Base-by-base conservation (phyloP, 2,797 vertebrate species). In the Tolypeutes matacus region DNA sequence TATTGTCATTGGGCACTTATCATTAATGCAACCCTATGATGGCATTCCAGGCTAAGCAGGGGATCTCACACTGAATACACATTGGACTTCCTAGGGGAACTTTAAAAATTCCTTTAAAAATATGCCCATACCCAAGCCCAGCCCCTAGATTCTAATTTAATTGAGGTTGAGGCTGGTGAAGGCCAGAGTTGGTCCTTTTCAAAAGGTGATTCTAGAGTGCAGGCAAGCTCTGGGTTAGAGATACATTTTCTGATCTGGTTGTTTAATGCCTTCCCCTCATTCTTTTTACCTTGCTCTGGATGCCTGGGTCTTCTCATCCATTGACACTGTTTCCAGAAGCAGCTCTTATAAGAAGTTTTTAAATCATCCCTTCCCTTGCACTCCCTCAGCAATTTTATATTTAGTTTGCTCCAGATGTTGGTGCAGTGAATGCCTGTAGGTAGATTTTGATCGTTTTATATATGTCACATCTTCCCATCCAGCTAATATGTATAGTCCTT, bases 401-500 rank as follows among this genome's bases (percentile, higher is more conserved):
- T 62, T 58, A 86, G 10, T 77, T 94, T 87, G 80, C 21, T 62
- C 46, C 27, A n/a, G 73, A 76, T 67, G 42, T 65, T 7, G 7
- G 39, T 60, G 12, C 58, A 56, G 25, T 56, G 13, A 36, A 42
- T 86, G 81, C 23, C 53, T 70, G 4, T 42, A 39, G 42, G 56
- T 89, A 89, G 78, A 88, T 70, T 92, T 89, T 80, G n/a, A 84
- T 92, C 36, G 31, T 3, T 83, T 84, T 89, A 58, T 51, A 17
- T 60, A 81, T 36, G 18, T 9, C 2, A 25, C 25, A 34, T 75
- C 85, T 90, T 89, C 31, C 53, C 5, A 15, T 23, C 51, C 49
- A 67, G 73, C 75, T 93, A 70, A 72, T 93, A 67, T 95, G 64
- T 72, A 49, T 84, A 69, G 18, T 92, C 73, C 77, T 84, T 60